Conservation (phyloP, 2,888 invertebrate species). For the Pristionchus fissidentatus region DNA sequence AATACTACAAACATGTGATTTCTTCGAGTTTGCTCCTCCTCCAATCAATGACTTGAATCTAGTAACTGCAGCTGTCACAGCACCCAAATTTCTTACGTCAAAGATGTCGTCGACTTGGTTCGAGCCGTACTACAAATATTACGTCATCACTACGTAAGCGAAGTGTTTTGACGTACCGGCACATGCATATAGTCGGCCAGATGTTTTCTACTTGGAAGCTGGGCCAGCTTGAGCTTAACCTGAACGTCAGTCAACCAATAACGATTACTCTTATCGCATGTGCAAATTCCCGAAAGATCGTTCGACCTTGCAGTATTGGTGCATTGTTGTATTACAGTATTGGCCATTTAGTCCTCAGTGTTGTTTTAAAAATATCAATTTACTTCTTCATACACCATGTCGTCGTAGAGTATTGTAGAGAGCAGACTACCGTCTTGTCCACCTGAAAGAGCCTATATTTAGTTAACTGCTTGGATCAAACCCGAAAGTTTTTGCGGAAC, state of each 20-base stretch:
- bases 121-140: slow-evolving; percentile 54
- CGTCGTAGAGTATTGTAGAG: slow-evolving; percentile 65
- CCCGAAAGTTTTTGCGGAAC: too few relatives aligned
- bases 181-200: slow-evolving; percentile 70
- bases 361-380: slow-evolving; percentile 49
- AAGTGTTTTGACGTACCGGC: slow-evolving; percentile 51
- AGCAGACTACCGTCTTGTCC: slow-evolving; percentile 71
- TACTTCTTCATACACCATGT: slow-evolving; percentile 46
- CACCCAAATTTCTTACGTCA: slow-evolving; percentile 67
- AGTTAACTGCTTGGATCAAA: neutral
- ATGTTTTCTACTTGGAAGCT: slow-evolving; percentile 63
- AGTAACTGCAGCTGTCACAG: slow-evolving; percentile 68
- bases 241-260: too few relatives aligned
- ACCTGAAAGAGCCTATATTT: slow-evolving; percentile 51
- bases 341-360: neutral
- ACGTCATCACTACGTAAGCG: neutral
- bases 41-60: slow-evolving; percentile 65
- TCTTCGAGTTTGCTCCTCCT: slow-evolving; percentile 56
- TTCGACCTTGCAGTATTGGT: too few relatives aligned
- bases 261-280: neutral
- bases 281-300: too few relatives aligned
- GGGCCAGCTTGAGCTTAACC: slow-evolving; percentile 55
- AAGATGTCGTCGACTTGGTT: slow-evolving; percentile 59
- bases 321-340: neutral
- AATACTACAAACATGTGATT: slow-evolving; percentile 60